Evolutionary conservation across 2,888 invertebrate genomes (phyloP), one percentile per base, ranked within the genome.

Genomic region (Dione juno): DNA sequence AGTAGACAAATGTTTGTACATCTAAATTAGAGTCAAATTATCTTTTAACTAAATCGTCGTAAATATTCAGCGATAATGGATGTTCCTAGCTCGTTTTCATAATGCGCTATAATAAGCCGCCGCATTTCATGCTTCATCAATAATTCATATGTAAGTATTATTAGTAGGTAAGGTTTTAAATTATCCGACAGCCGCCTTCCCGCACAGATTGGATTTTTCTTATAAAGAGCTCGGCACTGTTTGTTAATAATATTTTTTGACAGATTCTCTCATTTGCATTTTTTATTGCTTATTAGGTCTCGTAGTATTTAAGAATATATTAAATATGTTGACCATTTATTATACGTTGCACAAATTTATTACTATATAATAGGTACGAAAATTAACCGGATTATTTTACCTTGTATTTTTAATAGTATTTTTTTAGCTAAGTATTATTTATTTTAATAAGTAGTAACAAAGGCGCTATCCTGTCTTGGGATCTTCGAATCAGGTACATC

Each of bases 401-500:
- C 16, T 8, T 54, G n/a, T 19, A 7, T 14, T 35, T 53, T 14
- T 53, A 2, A 45, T 28, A 28, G 13, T 11, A 50, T 21, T 3
- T 64, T 72, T 68, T 58, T 35, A 50, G 14, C 45, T 37, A 61
- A 57, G 63, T 54, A 54, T 48, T 59, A 57, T 67, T 58, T 72
- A 45, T 43, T 50, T 73, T 69, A 65, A 53, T 70, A 69, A 72
- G 45, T 19, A 66, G 28, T 28, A 28, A 28, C 28, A 48, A 53
- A 69, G 88, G 88, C 88, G 87, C 87, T 87, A 86, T 77, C 86
- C 87, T 72, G 87, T 87, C 89, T 84, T 78, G 77, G 75, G 77
- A 81, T 83, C 81, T 81, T 82, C 2, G 57, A 48, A 67, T 73
- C 72, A 80, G 84, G 78, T 80, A 79, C 78, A 76, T 78, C 75